Conservation (phyloP, 1,140 invertebrate genomes). For the Kradibia gibbosae region DNA sequence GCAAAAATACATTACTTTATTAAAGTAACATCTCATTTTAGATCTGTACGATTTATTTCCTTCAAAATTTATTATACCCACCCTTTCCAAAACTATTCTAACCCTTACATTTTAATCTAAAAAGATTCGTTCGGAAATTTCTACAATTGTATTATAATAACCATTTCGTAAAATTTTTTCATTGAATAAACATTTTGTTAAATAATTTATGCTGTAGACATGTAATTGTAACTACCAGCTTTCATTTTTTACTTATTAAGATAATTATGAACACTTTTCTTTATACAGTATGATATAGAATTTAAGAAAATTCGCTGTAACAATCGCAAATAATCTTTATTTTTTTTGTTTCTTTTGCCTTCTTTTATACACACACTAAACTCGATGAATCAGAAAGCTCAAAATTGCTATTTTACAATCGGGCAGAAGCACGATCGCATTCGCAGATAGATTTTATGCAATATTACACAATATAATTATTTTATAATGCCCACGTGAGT, state of each 20-base stretch:
- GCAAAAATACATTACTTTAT: conserved; percentile 7
- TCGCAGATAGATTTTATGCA: conserved; percentile 15
- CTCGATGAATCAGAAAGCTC: conserved; percentile 12
- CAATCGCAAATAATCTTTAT: not conserved
- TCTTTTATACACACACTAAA: conserved; percentile 32
- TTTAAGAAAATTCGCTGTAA: not conserved
- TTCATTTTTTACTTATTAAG: conserved; percentile 26
- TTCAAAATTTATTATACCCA: not conserved
- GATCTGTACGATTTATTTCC: not conserved
- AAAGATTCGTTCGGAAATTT: conserved; percentile 27
- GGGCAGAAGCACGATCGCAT: not conserved
- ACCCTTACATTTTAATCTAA: conserved; percentile 1
- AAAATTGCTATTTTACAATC: not conserved
- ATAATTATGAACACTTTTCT: conserved; percentile 47
- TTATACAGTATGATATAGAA: conserved; percentile 40
- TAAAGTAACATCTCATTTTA: conserved; percentile 16
- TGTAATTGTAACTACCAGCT: conserved; percentile 27
- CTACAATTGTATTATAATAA: conserved; percentile 29
- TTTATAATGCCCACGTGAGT: not conserved
- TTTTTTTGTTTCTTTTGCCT: conserved; percentile 13
- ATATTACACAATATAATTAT: not conserved
- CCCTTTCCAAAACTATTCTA: not conserved
- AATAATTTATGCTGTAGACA: conserved; percentile 23
- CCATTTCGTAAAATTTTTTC: conserved; percentile 23
- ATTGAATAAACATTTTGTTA: conserved; percentile 30